Evolutionary conservation across 2,888 invertebrate species (phyloP), one percentile per base, ranked within the genome.

Genomic region (Eurytoma californica): DNA sequence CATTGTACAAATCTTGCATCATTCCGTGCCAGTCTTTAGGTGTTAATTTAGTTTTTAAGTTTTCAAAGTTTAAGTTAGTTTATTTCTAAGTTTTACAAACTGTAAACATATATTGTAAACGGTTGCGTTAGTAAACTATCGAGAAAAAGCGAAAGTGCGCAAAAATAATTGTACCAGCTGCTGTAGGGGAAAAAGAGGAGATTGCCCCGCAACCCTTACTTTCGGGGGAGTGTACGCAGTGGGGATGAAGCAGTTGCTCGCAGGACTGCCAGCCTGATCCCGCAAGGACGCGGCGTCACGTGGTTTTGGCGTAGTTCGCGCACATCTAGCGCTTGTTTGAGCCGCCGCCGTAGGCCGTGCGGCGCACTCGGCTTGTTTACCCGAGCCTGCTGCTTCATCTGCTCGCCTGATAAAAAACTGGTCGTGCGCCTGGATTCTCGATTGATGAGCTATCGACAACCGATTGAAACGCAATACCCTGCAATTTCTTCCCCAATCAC

Each of bases 381-480:
- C 39, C 39, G 39, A 39, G 60, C 68, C 60, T 47, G 60, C 79
- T 63, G 75, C 65, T 24, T 53, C 49, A 63, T 88, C 88, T 90
- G 90, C 77, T 90, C 83, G 88, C 90, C 89, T 89, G 88, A 84
- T 90, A 88, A 86, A 86, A 88, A 87, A 86, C 89, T 90, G 89
- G 89, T 89, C 89, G 88, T 86, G 83, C 85, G 87, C 87, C 88
- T 88, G 88, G 87, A 87, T 89, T 89, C 86, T 88, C 88, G 88
- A 89, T 89, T 90, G 89, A 90, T 86, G 86, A 87, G 87, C 84
- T 83, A 89, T 90, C 89, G 90, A 90, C 89, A 89, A 87, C 84
- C 87, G 88, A 89, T 89, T 83, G 80, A 78, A 75, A 65, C 72
- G 24, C 58, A 57, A 63, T 83, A 66, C 72, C 51, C 57, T 12